A percentile compares a stretch with the other conserved stretches of the same genome.
These are phyloP conservation scores for Periophthalmodon schlosseri DNA, from an alignment of 2,113 vertebrate genomes.

Conservation along the genomic window DNA sequence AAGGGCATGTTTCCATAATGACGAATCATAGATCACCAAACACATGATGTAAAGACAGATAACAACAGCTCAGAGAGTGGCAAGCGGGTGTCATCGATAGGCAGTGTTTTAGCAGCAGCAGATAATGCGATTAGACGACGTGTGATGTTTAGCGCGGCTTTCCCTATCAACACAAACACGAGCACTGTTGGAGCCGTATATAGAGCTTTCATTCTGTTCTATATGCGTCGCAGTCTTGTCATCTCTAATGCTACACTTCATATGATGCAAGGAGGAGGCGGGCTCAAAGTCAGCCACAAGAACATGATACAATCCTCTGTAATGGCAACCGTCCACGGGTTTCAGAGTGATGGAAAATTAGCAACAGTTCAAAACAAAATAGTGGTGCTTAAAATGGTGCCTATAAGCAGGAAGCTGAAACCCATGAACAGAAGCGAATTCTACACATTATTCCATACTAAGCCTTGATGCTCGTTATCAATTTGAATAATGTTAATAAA, in stretches of 20 bases:
- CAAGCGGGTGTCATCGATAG: conserved; percentile 3
- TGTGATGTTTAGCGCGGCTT: not conserved
- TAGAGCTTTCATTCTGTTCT: not conserved
- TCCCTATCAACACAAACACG: conserved; percentile 1
- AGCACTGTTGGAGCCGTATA: not conserved
- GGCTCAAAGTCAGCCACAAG: not conserved
- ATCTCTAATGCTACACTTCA: not conserved
- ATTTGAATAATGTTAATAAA: too few relatives aligned
- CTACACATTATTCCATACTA: too few relatives aligned
- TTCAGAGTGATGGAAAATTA: too few relatives aligned
- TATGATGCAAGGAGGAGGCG: conserved; percentile 4
- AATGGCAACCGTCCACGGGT: not conserved
- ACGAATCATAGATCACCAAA: conserved; percentile 6
- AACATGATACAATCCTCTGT: conserved; percentile 5
- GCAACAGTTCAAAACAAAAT: too few relatives aligned
- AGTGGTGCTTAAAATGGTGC: too few relatives aligned
- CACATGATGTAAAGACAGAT: conserved; percentile 15
- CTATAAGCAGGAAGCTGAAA: too few relatives aligned
- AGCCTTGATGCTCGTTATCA: too few relatives aligned
- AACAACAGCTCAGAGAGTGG: conserved; percentile 17
- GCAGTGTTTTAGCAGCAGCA: conserved; percentile 11
- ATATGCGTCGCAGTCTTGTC: not conserved
- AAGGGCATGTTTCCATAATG: not conserved
- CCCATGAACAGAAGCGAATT: too few relatives aligned
- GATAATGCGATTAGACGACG: conserved; percentile 9